Evolutionary conservation across 2,888 invertebrate species (phyloP), one percentile per base, ranked within the genome.

Genomic region (Rhamnusium bicolor): DNA sequence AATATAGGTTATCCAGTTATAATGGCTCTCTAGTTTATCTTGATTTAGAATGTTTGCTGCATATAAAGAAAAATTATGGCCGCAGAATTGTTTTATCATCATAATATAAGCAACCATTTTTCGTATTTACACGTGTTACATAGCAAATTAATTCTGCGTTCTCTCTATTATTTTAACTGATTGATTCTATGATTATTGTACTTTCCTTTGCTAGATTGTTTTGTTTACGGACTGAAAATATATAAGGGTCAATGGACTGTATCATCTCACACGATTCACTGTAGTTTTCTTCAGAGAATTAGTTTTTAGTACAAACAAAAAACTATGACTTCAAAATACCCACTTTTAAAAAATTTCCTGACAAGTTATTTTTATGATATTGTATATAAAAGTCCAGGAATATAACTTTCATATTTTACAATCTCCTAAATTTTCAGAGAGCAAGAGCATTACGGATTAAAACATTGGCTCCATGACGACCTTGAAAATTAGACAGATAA

Each of bases 1-100:
- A 51, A 65, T 65, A 53, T 65, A 65, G 49, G 63, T 65, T 51
- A 53, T 61, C 32, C 62, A n/a, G 47, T 47, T 24, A 29, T 27
- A 21, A 27, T 10, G 19, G n/a, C 46, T 16, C 12, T 24, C 18
- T 27, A 53, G 18, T 29, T 76, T 46, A 56, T 65, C 63, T 65
- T n/a, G 56, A 54, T 27, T 54, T 53, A 62, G 51, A 12, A 32
- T 49, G 3, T 27, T 72, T 51, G 14, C n/a, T 18, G 21, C 14
- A 2, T 47, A 49, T 47, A 47, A 19, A 14, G n/a, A 19, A 10
- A 47, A 16, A 24, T 29, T 51, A 16, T 51, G 10, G 6, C 14
- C 10, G 4, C 14, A 21, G 16, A 27, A 53, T 16, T 16, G 16
- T 51, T 29, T 53, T 32, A 49, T 63, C 51, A 63, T 21, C 51